Conservation (phyloP, 1,140 invertebrate genomes). For the Ctenoplectra terminalis region DNA sequence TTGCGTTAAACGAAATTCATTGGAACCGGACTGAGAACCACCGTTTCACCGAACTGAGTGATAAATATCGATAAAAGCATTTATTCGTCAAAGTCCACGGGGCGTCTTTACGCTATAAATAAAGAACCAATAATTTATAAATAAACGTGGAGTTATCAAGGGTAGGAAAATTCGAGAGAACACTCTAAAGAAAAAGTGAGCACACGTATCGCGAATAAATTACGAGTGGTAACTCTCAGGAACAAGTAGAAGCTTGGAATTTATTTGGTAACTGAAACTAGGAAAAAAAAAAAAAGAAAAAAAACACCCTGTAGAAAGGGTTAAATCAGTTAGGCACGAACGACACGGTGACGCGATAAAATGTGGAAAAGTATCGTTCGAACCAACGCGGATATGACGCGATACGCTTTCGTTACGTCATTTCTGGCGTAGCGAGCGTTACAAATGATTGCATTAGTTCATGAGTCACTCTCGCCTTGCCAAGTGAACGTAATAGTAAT, state of each 20-base stretch:
- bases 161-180: constrained; percentile 18
- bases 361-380: constrained; percentile 17
- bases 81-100: constrained; percentile 2
- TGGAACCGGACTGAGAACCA: neutral
- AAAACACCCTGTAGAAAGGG: neutral
- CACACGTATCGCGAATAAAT: neutral
- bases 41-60: neutral
- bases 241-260: too few species aligned
- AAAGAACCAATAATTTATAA: constrained; percentile 41
- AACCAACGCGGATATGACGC: constrained; percentile 47
- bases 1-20: neutral
- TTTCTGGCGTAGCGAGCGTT: constrained; percentile 31
- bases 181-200: neutral
- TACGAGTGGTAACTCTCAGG: too few species aligned
- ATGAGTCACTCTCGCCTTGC: constrained; percentile 40
- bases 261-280: too few species aligned
- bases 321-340: neutral
- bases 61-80: constrained; percentile 13
- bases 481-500: constrained; percentile 43
- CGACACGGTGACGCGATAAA: constrained; percentile 13
- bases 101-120: constrained; percentile 21
- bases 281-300: too few species aligned
- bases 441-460: constrained; percentile 52
- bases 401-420: constrained; percentile 45
- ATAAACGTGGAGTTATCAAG: constrained; percentile 3